Percentiles rank a stretch among this genome's conserved stretches.
phyloP scores from a whole-genome alignment of 2,797 vertebrate genomes.

The Orestias chungarensis region DNA sequence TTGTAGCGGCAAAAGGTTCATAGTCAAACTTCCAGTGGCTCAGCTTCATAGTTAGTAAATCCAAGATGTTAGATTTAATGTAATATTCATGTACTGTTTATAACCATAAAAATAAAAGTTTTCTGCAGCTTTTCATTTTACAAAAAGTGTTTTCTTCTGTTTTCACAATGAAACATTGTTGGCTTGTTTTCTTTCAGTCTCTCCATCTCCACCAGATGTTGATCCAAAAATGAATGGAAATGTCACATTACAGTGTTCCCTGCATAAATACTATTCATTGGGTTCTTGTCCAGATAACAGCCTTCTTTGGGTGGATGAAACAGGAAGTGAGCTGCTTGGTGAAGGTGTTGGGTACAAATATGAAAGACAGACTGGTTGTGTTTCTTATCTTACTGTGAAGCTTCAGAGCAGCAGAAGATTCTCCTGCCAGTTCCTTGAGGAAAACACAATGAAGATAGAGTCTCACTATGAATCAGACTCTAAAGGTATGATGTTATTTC shows the following conservation, averaged over 20 bases:
- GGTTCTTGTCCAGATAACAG: background rate
- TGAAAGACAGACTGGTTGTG: accelerated
- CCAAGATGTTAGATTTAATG: too few relatives aligned
- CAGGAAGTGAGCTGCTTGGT: background rate
- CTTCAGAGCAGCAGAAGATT: background rate
- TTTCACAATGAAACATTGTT: background rate
- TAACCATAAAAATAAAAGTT: too few relatives aligned
- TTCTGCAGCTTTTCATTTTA: too few relatives aligned
- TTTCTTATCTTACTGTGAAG: conserved; percentile 3
- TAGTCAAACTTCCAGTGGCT: too few relatives aligned
- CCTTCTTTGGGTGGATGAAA: conserved; percentile 5
- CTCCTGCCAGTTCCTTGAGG: background rate
- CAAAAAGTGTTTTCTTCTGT: too few relatives aligned
- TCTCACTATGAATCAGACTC: background rate
- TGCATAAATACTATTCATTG: background rate
- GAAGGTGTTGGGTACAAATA: background rate
- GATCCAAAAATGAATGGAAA: background rate
- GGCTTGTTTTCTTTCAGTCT: background rate
- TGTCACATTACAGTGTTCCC: conserved; percentile 4
- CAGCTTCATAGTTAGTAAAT: too few relatives aligned
- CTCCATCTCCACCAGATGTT: background rate
- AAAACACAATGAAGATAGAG: background rate
- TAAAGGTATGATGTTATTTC: background rate
- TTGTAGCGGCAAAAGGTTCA: too few relatives aligned
- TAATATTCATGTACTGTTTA: too few relatives aligned